Percentiles rank a stretch among this genome's conserved stretches.
Evolutionary conservation across 1,140 invertebrate species (phyloP).

Genomic region (Andricus grossulariae): DNA sequence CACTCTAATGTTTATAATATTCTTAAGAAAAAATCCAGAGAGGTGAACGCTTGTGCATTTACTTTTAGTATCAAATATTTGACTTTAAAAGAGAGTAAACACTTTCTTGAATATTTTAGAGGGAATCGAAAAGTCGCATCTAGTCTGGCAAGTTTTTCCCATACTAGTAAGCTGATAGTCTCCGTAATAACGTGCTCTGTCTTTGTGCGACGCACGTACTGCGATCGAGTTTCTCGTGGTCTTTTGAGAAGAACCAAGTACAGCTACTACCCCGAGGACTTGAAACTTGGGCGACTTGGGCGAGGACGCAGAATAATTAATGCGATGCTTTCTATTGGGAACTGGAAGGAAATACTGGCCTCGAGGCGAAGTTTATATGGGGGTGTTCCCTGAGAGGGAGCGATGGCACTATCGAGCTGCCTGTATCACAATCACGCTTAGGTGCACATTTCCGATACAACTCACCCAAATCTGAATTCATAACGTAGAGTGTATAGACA

Average conservation of each 20-base stretch:
- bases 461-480: neutral
- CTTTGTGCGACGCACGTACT: conserved; percentile 19
- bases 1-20: too few species aligned
- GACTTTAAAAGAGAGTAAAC: neutral
- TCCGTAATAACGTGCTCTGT: conserved; percentile 22
- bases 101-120: neutral
- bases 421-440: neutral
- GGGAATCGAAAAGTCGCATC: neutral
- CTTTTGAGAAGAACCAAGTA: conserved; percentile 15
- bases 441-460: conserved; percentile 6
- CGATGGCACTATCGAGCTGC: conserved; percentile 11
- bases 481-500: too few species aligned
- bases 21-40: too few species aligned
- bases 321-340: conserved; percentile 28
- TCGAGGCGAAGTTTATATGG: conserved; percentile 24
- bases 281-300: conserved; percentile 23
- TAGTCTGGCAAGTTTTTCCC: conserved; percentile 18
- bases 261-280: conserved; percentile 21
- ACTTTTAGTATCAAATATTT: too few species aligned
- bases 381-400: conserved; percentile 5
- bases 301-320: conserved; percentile 29
- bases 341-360: conserved; percentile 18
- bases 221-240: conserved; percentile 26
- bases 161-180: conserved; percentile 26
- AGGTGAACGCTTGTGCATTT: too few species aligned